Base-by-base conservation (phyloP, 1,140 invertebrate species). In the Cecropterus lyciades region DNA sequence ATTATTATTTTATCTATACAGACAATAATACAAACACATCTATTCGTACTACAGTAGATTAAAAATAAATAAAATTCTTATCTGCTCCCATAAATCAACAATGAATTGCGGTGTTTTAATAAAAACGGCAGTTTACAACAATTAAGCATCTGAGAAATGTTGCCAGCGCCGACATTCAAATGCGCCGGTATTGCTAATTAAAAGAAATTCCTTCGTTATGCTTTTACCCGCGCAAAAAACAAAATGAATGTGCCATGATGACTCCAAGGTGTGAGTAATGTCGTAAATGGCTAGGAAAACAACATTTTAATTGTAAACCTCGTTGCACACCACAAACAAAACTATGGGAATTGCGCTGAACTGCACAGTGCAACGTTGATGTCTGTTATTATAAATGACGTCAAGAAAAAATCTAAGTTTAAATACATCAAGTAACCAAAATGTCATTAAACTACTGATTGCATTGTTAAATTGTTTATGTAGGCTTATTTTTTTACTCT, bases 201-300 rank as follows among this genome's bases (percentile, higher is more conserved):
- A 85, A 84, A 85, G 82, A 85, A 89, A 85, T 87, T 79, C 82
- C 79, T 70, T 60, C 68, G 76, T 77, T 81, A 81, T 79, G 79
- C 75, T 77, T 82, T 84, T 80, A 77, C 75, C 70, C 60, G 42
- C 46, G 68, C 73, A 82, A 80, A 87, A 84, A 85, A 82, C 55
- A 69, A 79, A 75, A 82, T 80, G 77, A 82, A 79, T 82, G 73
- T 69, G 57, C 74, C 70, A 63, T 75, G 76, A 78, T 70, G 76
- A 75, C 67, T 81, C 62, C 68, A 75, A 90, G 83, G 87, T 87
- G 84, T 87, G 83, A 85, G 76, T 80, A 80, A 83, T 85, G 79
- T 81, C 72, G 81, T 84, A 83, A 85, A 76, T 84, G 79, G 71
- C 59, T 70, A 72, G 72, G 70, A 82, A 82, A 80, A 78, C 77